Conservation (phyloP, 2,888 invertebrate genomes). For the Pachliopta kotzebuea region DNA sequence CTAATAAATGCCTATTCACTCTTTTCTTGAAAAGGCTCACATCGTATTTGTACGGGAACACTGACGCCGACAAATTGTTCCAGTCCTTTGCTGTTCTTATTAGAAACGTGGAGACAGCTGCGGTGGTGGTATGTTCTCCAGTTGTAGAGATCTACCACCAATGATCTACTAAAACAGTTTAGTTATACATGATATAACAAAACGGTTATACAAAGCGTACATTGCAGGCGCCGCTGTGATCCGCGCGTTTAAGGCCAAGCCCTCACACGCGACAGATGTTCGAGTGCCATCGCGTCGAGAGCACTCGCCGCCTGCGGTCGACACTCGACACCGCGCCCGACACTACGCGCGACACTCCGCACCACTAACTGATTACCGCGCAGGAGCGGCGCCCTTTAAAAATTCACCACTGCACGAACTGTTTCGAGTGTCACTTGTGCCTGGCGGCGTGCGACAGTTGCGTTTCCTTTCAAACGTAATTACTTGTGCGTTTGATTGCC, state of each 20-base stretch:
- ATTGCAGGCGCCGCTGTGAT: constrained; percentile 12
- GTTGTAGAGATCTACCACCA: too few relatives aligned
- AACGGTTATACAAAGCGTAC: constrained; percentile 15
- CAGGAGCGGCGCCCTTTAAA: constrained; percentile 24
- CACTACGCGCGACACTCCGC: constrained; percentile 27
- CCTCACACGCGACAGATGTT: constrained; percentile 61
- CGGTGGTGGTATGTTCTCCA: too few relatives aligned
- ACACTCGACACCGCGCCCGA: constrained; percentile 42
- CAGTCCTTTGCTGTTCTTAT: too few relatives aligned
- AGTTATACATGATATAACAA: background rate
- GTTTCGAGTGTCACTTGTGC: constrained; percentile 20
- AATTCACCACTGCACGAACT: constrained; percentile 23
- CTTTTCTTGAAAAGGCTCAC: too few relatives aligned
- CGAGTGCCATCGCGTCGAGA: constrained; percentile 55
- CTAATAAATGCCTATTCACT: too few relatives aligned
- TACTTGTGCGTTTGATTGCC: constrained; percentile 11
- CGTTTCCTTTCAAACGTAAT: constrained; percentile 23
- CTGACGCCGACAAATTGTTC: too few relatives aligned
- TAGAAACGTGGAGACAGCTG: too few relatives aligned
- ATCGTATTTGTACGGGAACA: too few relatives aligned
- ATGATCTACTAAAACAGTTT: too few relatives aligned
- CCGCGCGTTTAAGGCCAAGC: constrained; percentile 33
- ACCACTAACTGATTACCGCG: constrained; percentile 30
- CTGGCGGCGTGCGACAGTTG: constrained; percentile 14
- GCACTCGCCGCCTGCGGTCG: constrained; percentile 51